Conservation (phyloP, 2,113 vertebrate species). For the Clupea harengus region DNA sequence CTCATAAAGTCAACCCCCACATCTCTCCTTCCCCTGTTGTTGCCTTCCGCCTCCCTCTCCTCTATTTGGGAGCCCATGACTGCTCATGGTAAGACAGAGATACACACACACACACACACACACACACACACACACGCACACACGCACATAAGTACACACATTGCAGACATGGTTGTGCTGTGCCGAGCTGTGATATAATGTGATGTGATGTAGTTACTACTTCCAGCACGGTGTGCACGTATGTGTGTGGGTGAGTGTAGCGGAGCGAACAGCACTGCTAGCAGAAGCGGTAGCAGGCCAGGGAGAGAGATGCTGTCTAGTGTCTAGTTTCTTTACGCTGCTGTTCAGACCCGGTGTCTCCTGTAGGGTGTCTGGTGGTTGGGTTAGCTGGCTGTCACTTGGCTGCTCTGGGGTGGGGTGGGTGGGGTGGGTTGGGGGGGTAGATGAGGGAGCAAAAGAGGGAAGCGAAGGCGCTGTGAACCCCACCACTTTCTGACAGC, state of each 20-base stretch:
- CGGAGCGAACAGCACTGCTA: neutral
- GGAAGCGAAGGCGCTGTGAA: neutral
- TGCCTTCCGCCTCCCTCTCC: neutral
- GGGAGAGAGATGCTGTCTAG: conserved; percentile 10
- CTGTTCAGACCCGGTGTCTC: neutral
- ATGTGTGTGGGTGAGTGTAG: neutral
- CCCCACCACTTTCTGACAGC: neutral
- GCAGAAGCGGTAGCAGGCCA: neutral
- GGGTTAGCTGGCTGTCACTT: neutral
- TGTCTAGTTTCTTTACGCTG: conserved; percentile 1
- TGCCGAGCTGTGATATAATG: neutral
- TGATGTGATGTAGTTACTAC: neutral
- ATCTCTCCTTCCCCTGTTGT: conserved; percentile 18
- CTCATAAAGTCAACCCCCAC: conserved; percentile 22
- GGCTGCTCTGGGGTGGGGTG: neutral
- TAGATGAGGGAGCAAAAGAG: neutral
- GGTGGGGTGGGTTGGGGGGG: neutral
- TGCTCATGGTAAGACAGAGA: neutral
- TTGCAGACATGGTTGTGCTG: neutral
- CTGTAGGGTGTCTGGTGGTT: neutral
- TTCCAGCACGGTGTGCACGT: neutral
- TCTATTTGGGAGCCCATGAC: neutral
- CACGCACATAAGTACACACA: neutral
- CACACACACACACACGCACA: neutral
- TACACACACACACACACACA: neutral